Base-by-base conservation (phyloP, 2,888 invertebrate genomes). In the Odontomyia ornata region DNA sequence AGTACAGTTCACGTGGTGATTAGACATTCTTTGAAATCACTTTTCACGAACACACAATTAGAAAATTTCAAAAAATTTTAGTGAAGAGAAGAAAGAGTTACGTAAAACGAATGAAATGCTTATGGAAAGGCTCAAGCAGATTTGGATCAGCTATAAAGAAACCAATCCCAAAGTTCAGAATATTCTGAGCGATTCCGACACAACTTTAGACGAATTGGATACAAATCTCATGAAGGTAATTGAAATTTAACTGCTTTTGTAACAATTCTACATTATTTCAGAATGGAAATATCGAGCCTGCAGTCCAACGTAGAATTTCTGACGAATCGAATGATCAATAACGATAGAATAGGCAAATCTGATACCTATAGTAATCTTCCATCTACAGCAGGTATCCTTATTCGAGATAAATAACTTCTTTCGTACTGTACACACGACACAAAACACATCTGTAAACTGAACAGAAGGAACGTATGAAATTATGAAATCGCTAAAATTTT, bases 281-380 rank as follows among this genome's bases (percentile, higher is more conserved):
- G 87, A 84, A 84, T 85, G 84, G 87, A 87, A 83, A 86, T 87
- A 84, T 85, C 85, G 79, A 83, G 84, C 82, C 82, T 87, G 81
- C 87, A 87, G 82, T 84, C 87, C 80, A 87, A 87, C 84, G 85
- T 87, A 84, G 87, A 87, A 80, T 86, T 84, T 83, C 83, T 87
- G 81, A 84, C 85, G 43, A 86, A 84, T 83, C 86, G 85, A 80
- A 85, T 87, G 81, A 83, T 85, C 78, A 85, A 83, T 82, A 86
- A 83, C 80, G 86, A 86, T 80, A 85, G 75, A 75, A 60, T 77
- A 76, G 46, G 75, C 67, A 78, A 76, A 30, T 77, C 64, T 62
- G 77, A 77, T 52, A 71, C 43, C 25, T 79, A 76, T 79, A 79
- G 76, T 67, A 76, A 76, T 75, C 69, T 77, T 72, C 75, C 77